phyloP scores from a whole-genome alignment of 2,888 invertebrate species.

The Eilema sororculum region DNA sequence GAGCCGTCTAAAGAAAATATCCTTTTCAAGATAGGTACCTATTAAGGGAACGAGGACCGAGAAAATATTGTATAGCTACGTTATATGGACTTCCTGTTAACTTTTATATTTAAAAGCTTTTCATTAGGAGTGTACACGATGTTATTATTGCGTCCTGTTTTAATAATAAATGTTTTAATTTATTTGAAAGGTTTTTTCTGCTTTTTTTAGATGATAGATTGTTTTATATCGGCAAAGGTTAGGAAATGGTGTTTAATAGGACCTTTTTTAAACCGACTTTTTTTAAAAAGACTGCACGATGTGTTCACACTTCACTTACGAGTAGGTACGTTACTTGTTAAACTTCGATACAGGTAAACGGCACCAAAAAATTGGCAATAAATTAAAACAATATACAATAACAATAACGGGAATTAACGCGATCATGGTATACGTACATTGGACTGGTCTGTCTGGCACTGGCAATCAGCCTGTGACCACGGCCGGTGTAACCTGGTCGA shows the following conservation, averaged over 20 bases:
- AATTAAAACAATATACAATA: too few species aligned
- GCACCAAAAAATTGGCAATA: too few species aligned
- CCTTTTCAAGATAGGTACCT: constrained; percentile 56
- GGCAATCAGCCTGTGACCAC: too few species aligned
- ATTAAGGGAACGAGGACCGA: constrained; percentile 56
- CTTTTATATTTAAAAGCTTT: constrained; percentile 51
- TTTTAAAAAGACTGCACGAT: too few species aligned
- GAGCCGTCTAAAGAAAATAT: constrained; percentile 58
- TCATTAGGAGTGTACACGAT: constrained; percentile 43
- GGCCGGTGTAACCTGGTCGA: too few species aligned
- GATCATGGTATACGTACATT: too few species aligned
- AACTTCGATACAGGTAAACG: too few species aligned
- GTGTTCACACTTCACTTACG: too few species aligned
- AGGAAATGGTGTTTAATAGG: not conserved
- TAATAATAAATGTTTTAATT: constrained; percentile 29
- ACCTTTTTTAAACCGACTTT: too few species aligned
- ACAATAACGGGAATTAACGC: too few species aligned
- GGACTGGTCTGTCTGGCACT: too few species aligned
- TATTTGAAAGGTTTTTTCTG: constrained; percentile 8
- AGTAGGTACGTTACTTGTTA: too few species aligned
- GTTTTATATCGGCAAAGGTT: not conserved
- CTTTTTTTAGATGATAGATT: not conserved
- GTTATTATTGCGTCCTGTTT: constrained; percentile 35
- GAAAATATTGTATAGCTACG: constrained; percentile 54
- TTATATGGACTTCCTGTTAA: constrained; percentile 36